A percentile compares a stretch with the other conserved stretches of the same genome.
Evolutionary conservation across 2,888 invertebrate genomes (phyloP).

Genomic region (Eueremaeus valkanovi): DNA sequence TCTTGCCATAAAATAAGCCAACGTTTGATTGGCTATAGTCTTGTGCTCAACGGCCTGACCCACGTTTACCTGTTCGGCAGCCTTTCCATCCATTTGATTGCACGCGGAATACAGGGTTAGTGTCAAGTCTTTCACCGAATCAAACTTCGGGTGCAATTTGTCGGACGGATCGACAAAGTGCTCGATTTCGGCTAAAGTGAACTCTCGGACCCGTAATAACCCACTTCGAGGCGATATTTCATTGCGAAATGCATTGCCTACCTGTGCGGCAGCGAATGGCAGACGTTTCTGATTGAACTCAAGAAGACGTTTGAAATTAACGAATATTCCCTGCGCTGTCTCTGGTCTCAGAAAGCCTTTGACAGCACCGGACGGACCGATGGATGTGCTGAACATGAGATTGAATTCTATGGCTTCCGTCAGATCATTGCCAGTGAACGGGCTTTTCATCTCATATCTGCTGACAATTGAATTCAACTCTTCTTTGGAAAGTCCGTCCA

Average conservation of each 20-base stretch:
- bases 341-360: constrained; percentile 95
- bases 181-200: constrained; percentile 99
- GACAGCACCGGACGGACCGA: constrained; percentile 90
- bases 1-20: constrained; percentile 96
- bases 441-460: constrained; percentile 89
- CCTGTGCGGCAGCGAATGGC: constrained; percentile 98
- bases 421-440: constrained; percentile 87
- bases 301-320: constrained; percentile 94
- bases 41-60: constrained; percentile 80
- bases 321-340: constrained; percentile 99
- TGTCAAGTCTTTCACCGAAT: constrained; percentile 65
- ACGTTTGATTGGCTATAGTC: constrained; percentile 90
- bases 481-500: constrained; percentile 86
- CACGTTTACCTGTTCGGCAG: constrained; percentile 67
- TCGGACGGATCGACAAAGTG: constrained; percentile 92
- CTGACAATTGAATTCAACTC: constrained; percentile 81
- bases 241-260: constrained; percentile 96
- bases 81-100: constrained; percentile 87
- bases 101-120: constrained; percentile 88
- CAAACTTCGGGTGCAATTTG: constrained; percentile 76
- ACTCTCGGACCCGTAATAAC: constrained; percentile 89
- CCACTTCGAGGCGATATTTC: constrained; percentile 98
- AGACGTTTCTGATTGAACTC: constrained; percentile 94
- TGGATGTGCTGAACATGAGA: constrained; percentile 96
- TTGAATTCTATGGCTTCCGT: constrained; percentile 96